Percentiles rank a stretch among this genome's conserved stretches.
Conservation (phyloP, 2,888 invertebrate genomes). For the Eumerus sabulonum region DNA sequence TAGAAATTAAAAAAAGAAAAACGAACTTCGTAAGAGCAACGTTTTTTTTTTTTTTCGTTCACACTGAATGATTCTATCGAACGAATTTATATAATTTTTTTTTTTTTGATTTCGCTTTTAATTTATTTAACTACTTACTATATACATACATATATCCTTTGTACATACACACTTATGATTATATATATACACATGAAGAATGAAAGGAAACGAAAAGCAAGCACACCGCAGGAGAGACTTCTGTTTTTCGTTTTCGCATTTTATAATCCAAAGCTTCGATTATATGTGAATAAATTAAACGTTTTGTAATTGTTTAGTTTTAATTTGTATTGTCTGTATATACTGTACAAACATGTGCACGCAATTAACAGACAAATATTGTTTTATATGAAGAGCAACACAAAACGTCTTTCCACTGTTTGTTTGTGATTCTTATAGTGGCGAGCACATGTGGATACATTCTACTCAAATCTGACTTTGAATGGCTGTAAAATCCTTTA, state of each 20-base stretch:
- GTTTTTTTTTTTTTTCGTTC: no score
- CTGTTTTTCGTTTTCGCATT: constrained; percentile 22
- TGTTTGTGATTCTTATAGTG: constrained; percentile 57
- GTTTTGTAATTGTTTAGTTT: constrained; percentile 17
- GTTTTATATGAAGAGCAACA: constrained; percentile 37
- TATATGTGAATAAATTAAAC: constrained; percentile 47
- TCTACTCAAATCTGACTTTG: no score
- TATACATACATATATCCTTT: constrained; percentile 26
- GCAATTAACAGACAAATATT: constrained; percentile 59
- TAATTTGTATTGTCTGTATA: constrained; percentile 51
- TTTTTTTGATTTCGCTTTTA: constrained; percentile 43
- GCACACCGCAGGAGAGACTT: constrained; percentile 22
- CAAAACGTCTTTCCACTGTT: constrained; percentile 43
- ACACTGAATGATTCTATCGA: constrained; percentile 35
- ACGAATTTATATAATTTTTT: constrained; percentile 67
- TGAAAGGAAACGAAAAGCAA: constrained; percentile 25
- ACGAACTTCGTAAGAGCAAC: no score
- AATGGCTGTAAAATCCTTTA: no score
- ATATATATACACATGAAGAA: no score
- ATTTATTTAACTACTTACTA: constrained; percentile 57
- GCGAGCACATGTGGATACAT: no score
- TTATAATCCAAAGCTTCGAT: constrained; percentile 65
- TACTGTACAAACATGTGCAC: constrained; percentile 42
- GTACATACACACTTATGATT: constrained; percentile 52
- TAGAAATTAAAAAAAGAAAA: constrained; percentile 51